A percentile compares a stretch with the other conserved stretches of the same genome.
Evolutionary conservation across 1,140 invertebrate species (phyloP).

Genomic region (Papilio xuthus): DNA sequence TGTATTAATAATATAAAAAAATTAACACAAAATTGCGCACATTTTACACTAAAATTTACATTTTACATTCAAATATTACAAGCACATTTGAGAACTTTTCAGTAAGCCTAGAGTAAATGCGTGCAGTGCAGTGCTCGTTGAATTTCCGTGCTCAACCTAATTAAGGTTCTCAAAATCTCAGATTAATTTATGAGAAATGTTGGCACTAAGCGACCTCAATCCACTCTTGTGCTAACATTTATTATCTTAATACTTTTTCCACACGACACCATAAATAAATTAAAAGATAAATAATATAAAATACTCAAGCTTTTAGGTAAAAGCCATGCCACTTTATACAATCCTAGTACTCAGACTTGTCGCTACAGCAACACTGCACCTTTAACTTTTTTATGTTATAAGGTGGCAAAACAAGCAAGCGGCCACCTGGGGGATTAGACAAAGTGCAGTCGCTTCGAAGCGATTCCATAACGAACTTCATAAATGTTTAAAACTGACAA

Average conservation of each 20-base stretch:
- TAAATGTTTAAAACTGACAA: no score
- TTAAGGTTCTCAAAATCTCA: conserved; percentile 34
- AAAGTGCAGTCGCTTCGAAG: no score
- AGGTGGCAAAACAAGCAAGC: no score
- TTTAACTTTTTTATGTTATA: neutral
- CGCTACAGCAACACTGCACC: neutral
- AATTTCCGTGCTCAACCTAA: conserved; percentile 34
- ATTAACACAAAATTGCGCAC: neutral
- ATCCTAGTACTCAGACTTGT: neutral
- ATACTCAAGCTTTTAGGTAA: neutral
- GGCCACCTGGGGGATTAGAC: no score
- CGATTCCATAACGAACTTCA: no score
- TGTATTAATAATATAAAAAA: no score
- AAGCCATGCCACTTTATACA: neutral
- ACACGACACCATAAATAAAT: conserved; percentile 32
- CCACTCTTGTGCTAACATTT: conserved; percentile 22
- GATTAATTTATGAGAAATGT: conserved; percentile 27
- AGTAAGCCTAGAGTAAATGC: neutral
- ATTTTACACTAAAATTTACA: neutral
- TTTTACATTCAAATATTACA: conserved; percentile 4
- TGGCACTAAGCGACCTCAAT: conserved; percentile 28
- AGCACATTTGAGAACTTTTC: neutral
- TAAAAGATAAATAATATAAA: conserved; percentile 22
- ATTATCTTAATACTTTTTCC: conserved; percentile 38
- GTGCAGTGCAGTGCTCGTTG: neutral